Percentiles rank a stretch among this genome's conserved stretches.
phyloP scores from a whole-genome alignment of 2,797 vertebrate genomes.

The Enteromius mattozi region DNA sequence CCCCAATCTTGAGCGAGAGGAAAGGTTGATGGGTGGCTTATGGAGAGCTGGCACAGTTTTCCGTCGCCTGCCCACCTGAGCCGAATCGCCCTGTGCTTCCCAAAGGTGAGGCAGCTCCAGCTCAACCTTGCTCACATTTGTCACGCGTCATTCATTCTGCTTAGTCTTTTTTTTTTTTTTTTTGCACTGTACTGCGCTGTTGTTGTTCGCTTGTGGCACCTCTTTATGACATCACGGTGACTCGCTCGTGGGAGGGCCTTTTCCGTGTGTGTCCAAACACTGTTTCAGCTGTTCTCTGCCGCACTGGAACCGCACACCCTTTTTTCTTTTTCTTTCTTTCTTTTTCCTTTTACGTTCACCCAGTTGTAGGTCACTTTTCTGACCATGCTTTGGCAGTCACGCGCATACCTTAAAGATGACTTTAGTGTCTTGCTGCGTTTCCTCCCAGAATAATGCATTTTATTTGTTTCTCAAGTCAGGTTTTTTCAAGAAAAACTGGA shows the following conservation, averaged over 20 bases:
- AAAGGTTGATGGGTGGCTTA: constrained; percentile 67
- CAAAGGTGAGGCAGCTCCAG: constrained; percentile 68
- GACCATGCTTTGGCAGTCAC: constrained; percentile 65
- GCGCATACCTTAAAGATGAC: constrained; percentile 65
- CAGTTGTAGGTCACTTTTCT: constrained; percentile 55
- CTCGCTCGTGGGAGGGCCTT: constrained; percentile 39
- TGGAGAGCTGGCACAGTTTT: constrained; percentile 15
- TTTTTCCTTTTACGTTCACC: constrained; percentile 19
- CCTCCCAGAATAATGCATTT: constrained; percentile 3
- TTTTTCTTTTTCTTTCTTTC: constrained; percentile 1
- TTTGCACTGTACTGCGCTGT: constrained; percentile 34
- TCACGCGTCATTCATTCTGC: constrained; percentile 55
- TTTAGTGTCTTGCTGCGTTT: constrained; percentile 65
- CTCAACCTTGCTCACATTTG: constrained; percentile 70
- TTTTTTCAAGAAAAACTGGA: constrained; percentile 62
- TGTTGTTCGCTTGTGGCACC: constrained; percentile 40
- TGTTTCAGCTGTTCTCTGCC: constrained; percentile 57
- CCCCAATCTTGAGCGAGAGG: constrained; percentile 73
- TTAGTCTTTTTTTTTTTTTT: constrained; percentile 11
- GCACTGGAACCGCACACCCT: constrained; percentile 52
- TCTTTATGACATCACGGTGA: constrained; percentile 53
- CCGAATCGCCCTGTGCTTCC: constrained; percentile 57
- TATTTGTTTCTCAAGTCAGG: constrained; percentile 61
- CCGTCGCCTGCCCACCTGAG: constrained; percentile 38
- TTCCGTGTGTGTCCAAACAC: constrained; percentile 13